Evolutionary conservation across 2,888 invertebrate genomes (phyloP), one percentile per base, ranked within the genome.

Genomic region (Oxycera nigricornis): DNA sequence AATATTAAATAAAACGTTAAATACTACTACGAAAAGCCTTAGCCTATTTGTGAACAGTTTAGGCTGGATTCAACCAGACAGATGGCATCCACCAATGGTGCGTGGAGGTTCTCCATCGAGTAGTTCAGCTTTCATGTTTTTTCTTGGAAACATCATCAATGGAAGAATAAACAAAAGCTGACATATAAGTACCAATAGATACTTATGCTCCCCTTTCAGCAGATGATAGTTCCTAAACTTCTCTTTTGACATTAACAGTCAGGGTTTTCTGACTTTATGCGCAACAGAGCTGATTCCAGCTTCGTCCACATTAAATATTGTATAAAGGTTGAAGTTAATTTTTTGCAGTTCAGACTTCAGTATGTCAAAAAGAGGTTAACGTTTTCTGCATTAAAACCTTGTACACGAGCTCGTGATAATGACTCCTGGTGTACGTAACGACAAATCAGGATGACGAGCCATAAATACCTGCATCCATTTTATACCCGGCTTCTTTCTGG

Each of bases 51-150:
- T 77, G 76, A 82, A 83, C 1, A 81, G 68, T 22, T 80, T 72
- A 26, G 76, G 65, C 74, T 82, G 81, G 7, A 83, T 79, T 82
- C 82, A 83, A 28, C 81, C 80, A 46, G 80, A 81, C 68, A 76
- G 77, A 72, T 82, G 81, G 76, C 78, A 79, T 52, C 75, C 76
- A 41, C 74, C 75, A 35, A 81, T 79, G 14, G 81, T 74, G 46
- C 81, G 82, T 22, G 80, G n/a, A n/a, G 80, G 82, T 31, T 80
- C 81, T 30, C 81, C 81, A 55, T 80, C 78, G 77, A 80, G 79
- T 55, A 81, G 70, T 59, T 78, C 75, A 1, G 75, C 65, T 31
- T 79, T 80, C 76, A 79, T 78, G 70, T 80, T 82, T 76, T 81
- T 80, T 24, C 80, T 75, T 3, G 81, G 81, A 76, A 82, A 83